Evolutionary conservation across 1,140 invertebrate species (phyloP).

Genomic region (Drosophila parabipectinata): DNA sequence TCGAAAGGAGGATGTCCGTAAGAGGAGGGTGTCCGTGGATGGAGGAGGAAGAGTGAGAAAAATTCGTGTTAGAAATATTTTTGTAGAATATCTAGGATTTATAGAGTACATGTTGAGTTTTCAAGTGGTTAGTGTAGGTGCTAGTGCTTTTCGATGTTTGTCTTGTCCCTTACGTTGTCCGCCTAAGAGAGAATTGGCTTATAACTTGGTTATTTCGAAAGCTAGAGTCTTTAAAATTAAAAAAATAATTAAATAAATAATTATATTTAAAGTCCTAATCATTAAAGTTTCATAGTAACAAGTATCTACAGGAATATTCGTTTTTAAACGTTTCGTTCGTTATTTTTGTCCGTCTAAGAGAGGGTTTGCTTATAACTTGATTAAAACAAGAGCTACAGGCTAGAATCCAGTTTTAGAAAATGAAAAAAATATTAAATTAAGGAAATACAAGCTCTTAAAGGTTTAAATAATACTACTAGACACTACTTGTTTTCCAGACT

Average conservation of each 20-base stretch:
- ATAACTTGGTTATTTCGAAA: neutral
- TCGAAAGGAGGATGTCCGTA: no score
- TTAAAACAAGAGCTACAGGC: no score
- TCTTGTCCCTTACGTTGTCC: neutral
- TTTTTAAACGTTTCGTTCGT: neutral
- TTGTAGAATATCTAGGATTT: neutral
- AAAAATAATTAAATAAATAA: no score
- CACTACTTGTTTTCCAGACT: no score
- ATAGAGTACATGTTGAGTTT: conserved; percentile 38
- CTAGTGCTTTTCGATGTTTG: neutral
- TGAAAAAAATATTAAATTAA: no score
- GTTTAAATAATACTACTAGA: no score
- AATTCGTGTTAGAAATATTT: conserved; percentile 36
- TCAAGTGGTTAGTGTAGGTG: conserved; percentile 29
- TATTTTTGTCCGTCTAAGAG: neutral
- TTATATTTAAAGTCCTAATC: neutral
- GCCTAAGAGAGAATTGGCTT: neutral
- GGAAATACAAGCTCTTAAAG: no score
- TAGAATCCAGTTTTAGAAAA: no score
- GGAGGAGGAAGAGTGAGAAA: conserved; percentile 11
- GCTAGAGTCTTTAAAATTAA: neutral
- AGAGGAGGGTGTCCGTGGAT: no score
- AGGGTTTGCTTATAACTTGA: neutral
- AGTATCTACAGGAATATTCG: neutral
- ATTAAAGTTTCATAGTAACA: neutral